Base-by-base conservation (phyloP, 2,888 invertebrate genomes). In the Sycophila texana region DNA sequence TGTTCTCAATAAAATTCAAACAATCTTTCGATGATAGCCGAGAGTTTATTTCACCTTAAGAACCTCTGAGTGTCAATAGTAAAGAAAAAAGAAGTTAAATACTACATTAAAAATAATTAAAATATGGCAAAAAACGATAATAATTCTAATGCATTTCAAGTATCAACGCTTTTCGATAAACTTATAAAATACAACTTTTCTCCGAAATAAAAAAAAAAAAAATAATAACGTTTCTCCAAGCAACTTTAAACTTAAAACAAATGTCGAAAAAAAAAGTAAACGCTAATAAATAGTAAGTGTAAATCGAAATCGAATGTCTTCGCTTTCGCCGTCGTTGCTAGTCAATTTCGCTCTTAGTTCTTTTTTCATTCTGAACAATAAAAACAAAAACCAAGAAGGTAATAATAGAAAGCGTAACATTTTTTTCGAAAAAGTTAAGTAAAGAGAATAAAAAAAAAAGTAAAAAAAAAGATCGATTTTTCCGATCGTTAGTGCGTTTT, bases 401-500 rank as follows among this genome's bases (percentile, higher is more conserved):
- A 39, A 39, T 10, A 5, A 39, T 39, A 61, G 30, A 61, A 30
- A 14, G 47, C 47, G 63, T n/a, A 39, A 39, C 39, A 39, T 39
- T 39, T 39, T 39, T 10, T 5, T 39, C 39, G 39, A 39, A 5
- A 39, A 10, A 39, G 39, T 53, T 22, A 65, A 66, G 30, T 58
- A 77, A 78, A 60, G 18, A 16, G 51, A n/a, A 20, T 57, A 77
- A 72, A 51, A 53, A 73, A 73, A 30, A 80, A 77, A 60, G 39
- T 71, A 79, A 80, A 53, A 72, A 79, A 51, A 58, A 72, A 70
- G 66, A 80, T 65, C 65, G 70, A 79, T 51, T 79, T 71, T 79
- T 51, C 60, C 73, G 68, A 68, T 79, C 63, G 68, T 30, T 57
- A 53, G 39, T 18, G 73, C 53, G 66, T 73, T 78, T 78, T 78